Evolutionary conservation across 2,113 vertebrate species (phyloP).

Genomic region (Macroglossus sobrinus): DNA sequence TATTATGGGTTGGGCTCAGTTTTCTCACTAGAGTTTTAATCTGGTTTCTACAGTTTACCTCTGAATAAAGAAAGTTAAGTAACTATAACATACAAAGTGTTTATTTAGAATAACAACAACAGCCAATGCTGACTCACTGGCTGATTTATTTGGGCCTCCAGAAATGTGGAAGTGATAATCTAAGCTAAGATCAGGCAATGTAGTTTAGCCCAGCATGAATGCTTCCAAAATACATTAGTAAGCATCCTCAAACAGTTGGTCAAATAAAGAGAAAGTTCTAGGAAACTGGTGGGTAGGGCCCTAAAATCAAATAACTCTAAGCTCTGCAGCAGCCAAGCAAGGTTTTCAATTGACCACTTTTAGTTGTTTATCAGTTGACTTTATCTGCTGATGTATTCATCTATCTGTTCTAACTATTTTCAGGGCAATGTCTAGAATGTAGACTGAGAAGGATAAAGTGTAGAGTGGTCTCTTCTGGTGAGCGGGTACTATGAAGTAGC

Average conservation of each 20-base stretch:
- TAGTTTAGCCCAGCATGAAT: not conserved
- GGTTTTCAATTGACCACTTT: not conserved
- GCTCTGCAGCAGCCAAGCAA: not conserved
- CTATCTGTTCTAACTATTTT: not conserved
- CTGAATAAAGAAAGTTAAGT: not conserved
- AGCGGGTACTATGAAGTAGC: not conserved
- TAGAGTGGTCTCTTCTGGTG: not conserved
- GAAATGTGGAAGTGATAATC: not conserved
- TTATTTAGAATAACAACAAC: not conserved
- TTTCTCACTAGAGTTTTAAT: slow-evolving; percentile 5
- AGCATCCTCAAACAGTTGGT: not conserved
- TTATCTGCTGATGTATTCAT: not conserved
- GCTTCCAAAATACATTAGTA: not conserved
- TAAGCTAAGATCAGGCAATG: not conserved
- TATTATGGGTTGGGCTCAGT: not conserved
- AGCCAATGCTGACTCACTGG: not conserved
- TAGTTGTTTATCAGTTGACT: not conserved
- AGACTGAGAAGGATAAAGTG: not conserved
- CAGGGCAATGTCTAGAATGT: not conserved
- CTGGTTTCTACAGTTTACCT: not conserved
- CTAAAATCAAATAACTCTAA: not conserved
- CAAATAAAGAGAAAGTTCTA: not conserved
- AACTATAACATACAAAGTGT: not conserved
- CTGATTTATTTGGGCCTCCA: not conserved
- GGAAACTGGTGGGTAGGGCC: not conserved